Evolutionary conservation across 2,113 vertebrate species (phyloP).

Genomic region (Procapra przewalskii): DNA sequence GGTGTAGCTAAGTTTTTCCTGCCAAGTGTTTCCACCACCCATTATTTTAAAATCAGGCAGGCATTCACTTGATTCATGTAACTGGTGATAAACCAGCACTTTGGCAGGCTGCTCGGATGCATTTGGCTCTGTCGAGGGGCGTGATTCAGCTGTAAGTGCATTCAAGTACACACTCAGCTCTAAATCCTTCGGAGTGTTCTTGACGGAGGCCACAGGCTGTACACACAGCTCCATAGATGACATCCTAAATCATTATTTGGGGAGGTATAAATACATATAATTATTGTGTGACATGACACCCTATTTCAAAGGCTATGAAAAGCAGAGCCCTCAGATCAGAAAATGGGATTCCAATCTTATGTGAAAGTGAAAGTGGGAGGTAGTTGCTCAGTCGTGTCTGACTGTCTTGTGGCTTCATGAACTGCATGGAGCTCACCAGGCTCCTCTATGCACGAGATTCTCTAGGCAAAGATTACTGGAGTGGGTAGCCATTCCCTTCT

Average conservation of each 20-base stretch:
- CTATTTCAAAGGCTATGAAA: not conserved
- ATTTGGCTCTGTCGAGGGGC: not conserved
- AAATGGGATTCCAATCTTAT: not conserved
- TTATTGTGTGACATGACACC: not conserved
- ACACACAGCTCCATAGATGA: not conserved
- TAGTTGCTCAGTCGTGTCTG: not conserved
- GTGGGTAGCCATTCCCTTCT: not conserved
- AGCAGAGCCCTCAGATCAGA: not conserved
- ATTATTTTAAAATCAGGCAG: not conserved
- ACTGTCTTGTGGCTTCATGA: not conserved
- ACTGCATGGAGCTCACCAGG: not conserved
- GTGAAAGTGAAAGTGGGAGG: not conserved
- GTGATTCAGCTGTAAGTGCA: conserved; percentile 1
- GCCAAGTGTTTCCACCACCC: not conserved
- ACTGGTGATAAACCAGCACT: not conserved
- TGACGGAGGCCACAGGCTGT: not conserved
- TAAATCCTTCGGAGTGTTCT: not conserved
- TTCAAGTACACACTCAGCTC: not conserved
- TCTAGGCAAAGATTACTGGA: not conserved
- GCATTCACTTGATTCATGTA: not conserved
- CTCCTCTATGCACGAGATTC: not conserved
- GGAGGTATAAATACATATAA: not conserved
- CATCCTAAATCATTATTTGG: not conserved
- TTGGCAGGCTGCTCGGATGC: not conserved
- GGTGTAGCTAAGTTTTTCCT: not conserved